phyloP scores from a whole-genome alignment of 2,888 invertebrate species.

The Acleris cristana region DNA sequence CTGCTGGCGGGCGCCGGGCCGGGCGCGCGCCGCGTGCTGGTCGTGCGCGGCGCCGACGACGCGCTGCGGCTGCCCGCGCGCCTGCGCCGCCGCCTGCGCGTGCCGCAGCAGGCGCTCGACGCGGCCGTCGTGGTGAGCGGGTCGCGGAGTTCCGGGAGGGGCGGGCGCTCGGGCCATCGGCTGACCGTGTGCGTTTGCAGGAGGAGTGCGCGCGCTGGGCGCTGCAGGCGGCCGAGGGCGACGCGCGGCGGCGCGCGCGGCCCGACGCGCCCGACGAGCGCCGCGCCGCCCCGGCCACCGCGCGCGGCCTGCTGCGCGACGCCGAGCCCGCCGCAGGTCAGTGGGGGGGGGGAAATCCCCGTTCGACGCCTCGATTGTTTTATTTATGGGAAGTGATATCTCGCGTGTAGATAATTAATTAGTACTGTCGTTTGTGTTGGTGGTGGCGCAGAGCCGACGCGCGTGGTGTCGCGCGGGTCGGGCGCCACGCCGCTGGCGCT shows the following conservation, averaged over 20 bases:
- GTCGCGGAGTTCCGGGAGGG: not conserved
- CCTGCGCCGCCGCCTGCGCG: slow-evolving; percentile 83
- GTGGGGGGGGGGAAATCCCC: not conserved
- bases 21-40: slow-evolving; percentile 84
- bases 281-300: not conserved
- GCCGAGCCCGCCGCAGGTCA: slow-evolving; percentile 15
- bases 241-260: slow-evolving; percentile 9
- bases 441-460: slow-evolving; percentile 47
- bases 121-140: slow-evolving; percentile 65
- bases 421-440: not conserved
- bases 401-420: no score
- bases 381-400: not conserved
- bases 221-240: slow-evolving; percentile 44
- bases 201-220: slow-evolving; percentile 67
- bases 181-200: slow-evolving; percentile 45
- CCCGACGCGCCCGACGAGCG: slow-evolving; percentile 14
- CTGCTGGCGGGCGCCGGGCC: slow-evolving; percentile 50
- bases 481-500: slow-evolving; percentile 61
- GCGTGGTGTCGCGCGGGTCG: slow-evolving; percentile 49
- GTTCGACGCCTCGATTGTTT: no score
- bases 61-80: slow-evolving; percentile 84
- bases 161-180: not conserved
- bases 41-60: slow-evolving; percentile 88
- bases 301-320: slow-evolving; percentile 21
- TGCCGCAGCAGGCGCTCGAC: slow-evolving; percentile 89